Evolutionary conservation across 2,113 vertebrate species (phyloP).

Genomic region (Sorex fumeus): DNA sequence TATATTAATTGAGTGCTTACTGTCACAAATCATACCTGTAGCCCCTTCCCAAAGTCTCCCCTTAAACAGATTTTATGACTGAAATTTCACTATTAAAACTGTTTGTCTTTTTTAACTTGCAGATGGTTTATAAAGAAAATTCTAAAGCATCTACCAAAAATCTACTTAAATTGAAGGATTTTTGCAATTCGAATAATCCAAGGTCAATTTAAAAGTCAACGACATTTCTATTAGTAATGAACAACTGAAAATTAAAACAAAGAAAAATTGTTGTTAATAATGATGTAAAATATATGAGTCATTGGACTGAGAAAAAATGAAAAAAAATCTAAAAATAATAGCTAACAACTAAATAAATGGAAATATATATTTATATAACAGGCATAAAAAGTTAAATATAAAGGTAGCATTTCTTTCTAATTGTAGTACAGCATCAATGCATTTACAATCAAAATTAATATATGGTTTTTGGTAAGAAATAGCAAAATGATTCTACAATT

Average conservation of each 20-base stretch:
- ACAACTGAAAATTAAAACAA: slow-evolving; percentile 25
- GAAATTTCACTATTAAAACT: slow-evolving; percentile 23
- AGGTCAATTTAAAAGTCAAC: slow-evolving; percentile 30
- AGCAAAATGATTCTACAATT: neutral
- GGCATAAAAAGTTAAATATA: neutral
- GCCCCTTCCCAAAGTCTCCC: neutral
- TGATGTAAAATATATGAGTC: slow-evolving; percentile 2
- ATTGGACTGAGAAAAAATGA: neutral
- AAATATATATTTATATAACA: neutral
- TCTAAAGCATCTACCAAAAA: slow-evolving; percentile 23
- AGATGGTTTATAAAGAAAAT: slow-evolving; percentile 16
- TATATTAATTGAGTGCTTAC: slow-evolving; percentile 28
- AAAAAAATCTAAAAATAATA: neutral
- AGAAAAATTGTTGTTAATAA: neutral
- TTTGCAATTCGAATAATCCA: neutral
- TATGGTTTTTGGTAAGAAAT: neutral
- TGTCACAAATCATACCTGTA: slow-evolving; percentile 16
- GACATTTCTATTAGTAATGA: slow-evolving; percentile 27
- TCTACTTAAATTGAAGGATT: slow-evolving; percentile 26
- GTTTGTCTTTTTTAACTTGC: neutral
- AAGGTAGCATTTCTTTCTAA: neutral
- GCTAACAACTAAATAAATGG: slow-evolving; percentile 11
- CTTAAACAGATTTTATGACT: neutral
- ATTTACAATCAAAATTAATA: neutral
- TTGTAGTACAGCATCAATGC: neutral